phyloP scores from a whole-genome alignment of 2,113 vertebrate genomes.

The Zonotrichia leucophrys region DNA sequence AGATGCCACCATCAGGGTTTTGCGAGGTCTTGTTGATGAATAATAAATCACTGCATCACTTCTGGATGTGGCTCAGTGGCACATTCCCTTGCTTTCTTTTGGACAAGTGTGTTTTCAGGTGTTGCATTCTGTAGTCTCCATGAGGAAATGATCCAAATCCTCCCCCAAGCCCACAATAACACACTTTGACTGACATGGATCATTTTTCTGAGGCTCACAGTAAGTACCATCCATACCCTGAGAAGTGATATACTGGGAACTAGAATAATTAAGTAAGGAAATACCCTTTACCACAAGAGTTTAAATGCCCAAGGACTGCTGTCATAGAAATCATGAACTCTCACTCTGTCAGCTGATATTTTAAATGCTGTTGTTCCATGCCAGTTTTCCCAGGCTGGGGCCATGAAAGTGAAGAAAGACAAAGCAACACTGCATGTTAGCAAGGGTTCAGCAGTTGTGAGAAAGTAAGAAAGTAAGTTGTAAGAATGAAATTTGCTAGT shows the following conservation, averaged over 20 bases:
- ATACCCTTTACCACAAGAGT: not conserved
- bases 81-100: not conserved
- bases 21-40: not conserved
- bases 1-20: not conserved
- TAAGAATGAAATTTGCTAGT: not conserved
- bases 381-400: not conserved
- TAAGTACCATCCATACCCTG: not conserved
- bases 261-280: not conserved
- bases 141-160: not conserved
- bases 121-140: not conserved
- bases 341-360: not conserved
- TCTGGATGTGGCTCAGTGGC: not conserved
- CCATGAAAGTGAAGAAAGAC: not conserved
- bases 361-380: not conserved
- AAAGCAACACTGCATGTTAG: not conserved
- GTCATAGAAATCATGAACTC: not conserved
- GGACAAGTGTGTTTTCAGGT: not conserved
- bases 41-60: not conserved
- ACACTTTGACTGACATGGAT: not conserved
- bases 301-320: not conserved
- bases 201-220: not conserved
- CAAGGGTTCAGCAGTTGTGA: not conserved
- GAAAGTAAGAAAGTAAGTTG: not conserved
- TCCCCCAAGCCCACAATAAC: not conserved
- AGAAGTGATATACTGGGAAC: constrained; percentile 6